Percentiles rank a stretch among this genome's conserved stretches.
phyloP scores from a whole-genome alignment of 2,888 invertebrate species.

The Aphrophora alni region DNA sequence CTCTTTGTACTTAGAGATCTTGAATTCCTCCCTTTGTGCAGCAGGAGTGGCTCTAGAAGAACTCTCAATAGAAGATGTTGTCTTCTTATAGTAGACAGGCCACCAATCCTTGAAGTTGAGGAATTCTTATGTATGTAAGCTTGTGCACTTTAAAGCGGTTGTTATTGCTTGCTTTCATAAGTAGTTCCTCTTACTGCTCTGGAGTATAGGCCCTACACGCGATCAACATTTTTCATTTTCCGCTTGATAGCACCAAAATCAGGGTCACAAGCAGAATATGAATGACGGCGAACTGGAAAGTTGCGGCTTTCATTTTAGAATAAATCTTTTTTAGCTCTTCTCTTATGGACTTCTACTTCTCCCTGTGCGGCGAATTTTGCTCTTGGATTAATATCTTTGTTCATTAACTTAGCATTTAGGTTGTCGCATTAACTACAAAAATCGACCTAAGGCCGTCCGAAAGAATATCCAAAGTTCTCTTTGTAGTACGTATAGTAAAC shows the following conservation, averaged over 20 bases:
- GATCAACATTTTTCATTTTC: conserved; percentile 27
- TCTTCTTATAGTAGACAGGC: conserved; percentile 23
- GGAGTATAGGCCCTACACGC: conserved; percentile 28
- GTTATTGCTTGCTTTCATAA: conserved; percentile 20
- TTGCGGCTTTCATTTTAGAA: too few relatives aligned
- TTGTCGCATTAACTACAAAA: too few relatives aligned
- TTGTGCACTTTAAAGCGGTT: conserved; percentile 3
- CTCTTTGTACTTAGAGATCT: conserved; percentile 29
- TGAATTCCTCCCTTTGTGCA: conserved; percentile 11
- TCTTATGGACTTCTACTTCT: too few relatives aligned
- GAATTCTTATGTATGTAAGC: conserved; percentile 19
- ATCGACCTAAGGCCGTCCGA: too few relatives aligned
- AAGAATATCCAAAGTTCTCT: too few relatives aligned
- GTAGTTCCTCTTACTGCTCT: conserved; percentile 29
- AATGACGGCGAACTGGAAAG: conserved; percentile 19
- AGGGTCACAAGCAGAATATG: conserved; percentile 12
- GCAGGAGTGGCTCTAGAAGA: too few relatives aligned
- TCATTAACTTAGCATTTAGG: too few relatives aligned
- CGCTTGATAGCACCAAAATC: conserved; percentile 23
- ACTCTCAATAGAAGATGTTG: conserved; percentile 3
- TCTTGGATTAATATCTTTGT: too few relatives aligned
- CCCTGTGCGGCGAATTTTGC: too few relatives aligned
- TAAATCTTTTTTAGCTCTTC: too few relatives aligned
- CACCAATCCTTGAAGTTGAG: conserved; percentile 29
- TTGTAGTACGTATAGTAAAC: too few relatives aligned